These are phyloP conservation scores for Tricholauxania praeusta DNA, from an alignment of 2,888 invertebrate genomes.

Conservation along the genomic window DNA sequence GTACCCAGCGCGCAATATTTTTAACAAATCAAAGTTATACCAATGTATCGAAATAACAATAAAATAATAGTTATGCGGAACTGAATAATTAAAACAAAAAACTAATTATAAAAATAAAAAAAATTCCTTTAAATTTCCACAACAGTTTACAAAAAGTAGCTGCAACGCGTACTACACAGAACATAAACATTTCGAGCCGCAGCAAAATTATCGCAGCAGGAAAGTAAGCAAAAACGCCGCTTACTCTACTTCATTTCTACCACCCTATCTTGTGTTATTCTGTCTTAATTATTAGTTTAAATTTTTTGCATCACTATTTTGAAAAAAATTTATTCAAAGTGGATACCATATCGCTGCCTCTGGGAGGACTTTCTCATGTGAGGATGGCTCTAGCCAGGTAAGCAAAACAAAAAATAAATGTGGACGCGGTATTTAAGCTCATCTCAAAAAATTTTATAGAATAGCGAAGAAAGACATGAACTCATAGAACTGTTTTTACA, in stretches of 20 bases:
- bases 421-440: too few species aligned
- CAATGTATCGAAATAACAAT: constrained; percentile 18
- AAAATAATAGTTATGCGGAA: constrained; percentile 18
- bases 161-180: neutral
- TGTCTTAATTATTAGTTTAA: neutral
- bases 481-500: too few species aligned
- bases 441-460: too few species aligned
- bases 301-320: constrained; percentile 33
- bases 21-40: constrained; percentile 36
- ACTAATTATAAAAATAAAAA: constrained; percentile 22
- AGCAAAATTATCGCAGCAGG: neutral
- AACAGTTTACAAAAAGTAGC: neutral
- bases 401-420: constrained; percentile 56
- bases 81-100: constrained; percentile 3
- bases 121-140: neutral
- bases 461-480: too few species aligned
- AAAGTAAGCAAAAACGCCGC: neutral
- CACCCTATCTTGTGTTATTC: neutral
- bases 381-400: constrained; percentile 78
- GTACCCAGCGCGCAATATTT: neutral
- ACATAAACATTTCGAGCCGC: neutral
- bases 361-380: constrained; percentile 74
- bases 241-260: neutral
- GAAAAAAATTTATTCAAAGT: constrained; percentile 64
- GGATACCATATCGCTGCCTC: constrained; percentile 72